Evolutionary conservation across 1,140 invertebrate species (phyloP).

Genomic region (Sesamia nonagrioides): DNA sequence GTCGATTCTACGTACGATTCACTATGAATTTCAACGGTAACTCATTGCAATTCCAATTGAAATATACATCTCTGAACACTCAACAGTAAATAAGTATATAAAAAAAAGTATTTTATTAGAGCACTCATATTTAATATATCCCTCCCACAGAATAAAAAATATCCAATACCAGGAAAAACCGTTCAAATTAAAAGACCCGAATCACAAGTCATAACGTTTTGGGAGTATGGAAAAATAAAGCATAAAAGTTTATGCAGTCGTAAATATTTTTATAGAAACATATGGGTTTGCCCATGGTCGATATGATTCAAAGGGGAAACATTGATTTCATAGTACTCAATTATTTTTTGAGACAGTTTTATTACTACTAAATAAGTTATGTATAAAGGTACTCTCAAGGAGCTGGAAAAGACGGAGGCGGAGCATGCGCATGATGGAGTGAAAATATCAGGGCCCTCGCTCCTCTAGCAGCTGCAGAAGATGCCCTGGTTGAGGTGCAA

Average conservation of each 20-base stretch:
- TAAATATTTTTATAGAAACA: background rate
- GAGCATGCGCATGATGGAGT: no score
- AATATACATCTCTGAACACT: no score
- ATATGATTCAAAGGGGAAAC: background rate
- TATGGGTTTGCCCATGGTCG: background rate
- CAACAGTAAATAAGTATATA: background rate
- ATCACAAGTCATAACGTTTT: constrained; percentile 4
- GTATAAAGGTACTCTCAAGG: no score
- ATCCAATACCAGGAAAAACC: background rate
- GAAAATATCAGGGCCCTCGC: no score
- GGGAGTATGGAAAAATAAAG: background rate
- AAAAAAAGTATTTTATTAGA: background rate
- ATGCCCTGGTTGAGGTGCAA: no score
- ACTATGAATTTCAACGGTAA: no score
- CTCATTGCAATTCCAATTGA: no score
- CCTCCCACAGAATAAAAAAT: background rate
- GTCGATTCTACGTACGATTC: no score
- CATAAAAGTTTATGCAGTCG: background rate
- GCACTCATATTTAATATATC: background rate
- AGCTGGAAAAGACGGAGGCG: no score
- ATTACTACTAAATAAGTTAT: no score
- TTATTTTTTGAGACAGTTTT: background rate
- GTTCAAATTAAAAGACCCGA: background rate
- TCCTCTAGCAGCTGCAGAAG: no score
- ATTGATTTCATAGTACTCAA: background rate